Conservation (phyloP, 2,797 vertebrate species). For the Lagodon rhomboides region DNA sequence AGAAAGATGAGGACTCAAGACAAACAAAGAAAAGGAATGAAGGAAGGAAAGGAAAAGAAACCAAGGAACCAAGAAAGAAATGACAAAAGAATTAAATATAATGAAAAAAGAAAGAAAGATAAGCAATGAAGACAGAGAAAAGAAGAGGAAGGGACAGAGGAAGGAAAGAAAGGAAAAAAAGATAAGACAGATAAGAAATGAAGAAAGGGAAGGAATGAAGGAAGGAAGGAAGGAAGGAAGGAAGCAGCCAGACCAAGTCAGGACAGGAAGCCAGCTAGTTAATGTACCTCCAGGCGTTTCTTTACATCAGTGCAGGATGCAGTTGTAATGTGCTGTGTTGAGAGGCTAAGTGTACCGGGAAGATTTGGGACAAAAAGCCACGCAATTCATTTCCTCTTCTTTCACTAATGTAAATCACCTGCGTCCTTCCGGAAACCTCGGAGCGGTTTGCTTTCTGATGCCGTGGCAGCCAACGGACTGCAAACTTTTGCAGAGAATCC, state of each 20-base stretch:
- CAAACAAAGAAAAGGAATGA: no score
- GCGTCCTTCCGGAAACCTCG: conserved; percentile 18
- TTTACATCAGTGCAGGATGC: conserved; percentile 36
- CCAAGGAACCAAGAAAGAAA: no score
- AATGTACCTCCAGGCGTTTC: conserved; percentile 48
- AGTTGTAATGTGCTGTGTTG: conserved; percentile 14
- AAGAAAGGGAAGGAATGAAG: neutral
- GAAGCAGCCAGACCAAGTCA: neutral
- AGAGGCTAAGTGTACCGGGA: conserved; percentile 31
- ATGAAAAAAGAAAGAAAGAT: no score
- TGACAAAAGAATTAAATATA: no score
- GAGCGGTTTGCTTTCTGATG: conserved; percentile 23
- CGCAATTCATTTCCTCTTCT: conserved; percentile 21
- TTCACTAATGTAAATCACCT: conserved; percentile 22
- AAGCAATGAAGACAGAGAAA: no score
- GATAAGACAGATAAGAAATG: neutral
- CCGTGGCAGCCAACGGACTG: conserved; percentile 8
- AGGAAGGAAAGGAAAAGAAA: no score
- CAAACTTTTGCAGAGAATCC: conserved; percentile 5
- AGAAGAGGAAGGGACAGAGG: no score
- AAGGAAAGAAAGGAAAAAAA: neutral
- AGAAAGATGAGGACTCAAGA: neutral
- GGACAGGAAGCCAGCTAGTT: conserved; percentile 31
- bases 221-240: neutral
- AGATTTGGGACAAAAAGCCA: conserved; percentile 10